These are phyloP conservation scores for Candoia aspera DNA, from an alignment of 2,113 vertebrate species.

Conservation along the genomic window DNA sequence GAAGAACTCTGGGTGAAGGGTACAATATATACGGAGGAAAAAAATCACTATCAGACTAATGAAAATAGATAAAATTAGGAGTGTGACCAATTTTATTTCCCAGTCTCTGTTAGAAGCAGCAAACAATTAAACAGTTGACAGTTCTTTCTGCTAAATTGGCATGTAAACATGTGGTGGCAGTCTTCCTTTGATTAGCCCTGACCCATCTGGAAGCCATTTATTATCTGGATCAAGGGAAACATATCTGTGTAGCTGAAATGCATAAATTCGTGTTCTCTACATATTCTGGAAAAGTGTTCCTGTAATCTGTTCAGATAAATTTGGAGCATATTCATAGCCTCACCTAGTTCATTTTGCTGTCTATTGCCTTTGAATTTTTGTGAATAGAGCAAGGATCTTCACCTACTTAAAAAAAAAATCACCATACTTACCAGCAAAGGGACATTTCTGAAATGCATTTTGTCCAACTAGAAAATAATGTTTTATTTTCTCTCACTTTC, in stretches of 20 bases:
- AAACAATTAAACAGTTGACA: no score
- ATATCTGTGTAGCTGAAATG: no score
- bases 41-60: background rate
- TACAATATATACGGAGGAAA: background rate
- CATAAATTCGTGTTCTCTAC: background rate
- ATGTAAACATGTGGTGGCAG: no score
- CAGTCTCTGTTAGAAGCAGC: no score
- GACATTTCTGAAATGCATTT: background rate
- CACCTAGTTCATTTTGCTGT: background rate
- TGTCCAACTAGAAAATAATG: background rate
- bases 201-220: no score
- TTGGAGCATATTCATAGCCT: background rate
- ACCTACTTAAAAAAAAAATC: background rate
- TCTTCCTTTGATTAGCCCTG: no score
- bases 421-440: background rate
- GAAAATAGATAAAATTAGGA: conserved; percentile 25
- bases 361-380: background rate
- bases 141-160: no score
- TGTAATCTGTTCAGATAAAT: background rate
- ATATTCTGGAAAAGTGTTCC: background rate
- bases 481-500: background rate
- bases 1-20: background rate
- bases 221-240: no score
- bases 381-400: background rate
- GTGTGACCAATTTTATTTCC: no score